Percentiles rank a stretch among this genome's conserved stretches.
phyloP scores from a whole-genome alignment of 2,888 invertebrate species.

The Meiosimyza platycephala region DNA sequence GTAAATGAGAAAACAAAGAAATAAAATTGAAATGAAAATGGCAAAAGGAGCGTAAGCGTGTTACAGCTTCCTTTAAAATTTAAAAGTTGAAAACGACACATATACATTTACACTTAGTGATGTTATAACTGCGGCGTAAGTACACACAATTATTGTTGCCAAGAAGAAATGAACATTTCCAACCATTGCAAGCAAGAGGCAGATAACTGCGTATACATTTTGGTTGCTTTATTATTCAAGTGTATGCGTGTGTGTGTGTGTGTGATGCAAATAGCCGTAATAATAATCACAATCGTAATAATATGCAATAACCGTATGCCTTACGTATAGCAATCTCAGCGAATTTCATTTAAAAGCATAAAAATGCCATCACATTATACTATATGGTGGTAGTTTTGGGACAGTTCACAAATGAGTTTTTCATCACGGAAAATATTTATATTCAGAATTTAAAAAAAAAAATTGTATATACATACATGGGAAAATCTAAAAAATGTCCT shows the following conservation, averaged over 20 bases:
- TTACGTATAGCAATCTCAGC: conserved; percentile 15
- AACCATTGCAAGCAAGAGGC: background rate
- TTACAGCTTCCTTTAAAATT: background rate
- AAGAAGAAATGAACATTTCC: conserved; percentile 4
- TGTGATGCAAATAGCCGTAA: conserved; percentile 24
- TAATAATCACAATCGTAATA: conserved; percentile 27
- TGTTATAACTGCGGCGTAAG: conserved; percentile 17
- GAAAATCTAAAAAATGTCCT: too few species aligned
- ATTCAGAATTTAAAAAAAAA: too few species aligned
- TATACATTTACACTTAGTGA: background rate
- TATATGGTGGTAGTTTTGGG: background rate
- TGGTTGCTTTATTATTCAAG: background rate
- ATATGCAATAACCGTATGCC: conserved; percentile 25
- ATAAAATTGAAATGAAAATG: background rate
- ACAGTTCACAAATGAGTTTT: too few species aligned
- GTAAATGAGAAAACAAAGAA: background rate
- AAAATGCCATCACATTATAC: background rate
- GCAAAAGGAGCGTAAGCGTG: background rate
- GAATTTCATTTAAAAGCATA: conserved; percentile 22
- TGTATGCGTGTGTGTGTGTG: conserved; percentile 15
- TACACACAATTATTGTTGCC: conserved; percentile 21
- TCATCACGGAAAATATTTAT: too few species aligned
- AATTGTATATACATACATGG: too few species aligned
- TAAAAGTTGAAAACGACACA: background rate
- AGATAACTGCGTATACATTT: background rate